These are phyloP conservation scores for Drosophila navojoa DNA, from an alignment of 1,140 invertebrate species.

Conservation along the genomic window DNA sequence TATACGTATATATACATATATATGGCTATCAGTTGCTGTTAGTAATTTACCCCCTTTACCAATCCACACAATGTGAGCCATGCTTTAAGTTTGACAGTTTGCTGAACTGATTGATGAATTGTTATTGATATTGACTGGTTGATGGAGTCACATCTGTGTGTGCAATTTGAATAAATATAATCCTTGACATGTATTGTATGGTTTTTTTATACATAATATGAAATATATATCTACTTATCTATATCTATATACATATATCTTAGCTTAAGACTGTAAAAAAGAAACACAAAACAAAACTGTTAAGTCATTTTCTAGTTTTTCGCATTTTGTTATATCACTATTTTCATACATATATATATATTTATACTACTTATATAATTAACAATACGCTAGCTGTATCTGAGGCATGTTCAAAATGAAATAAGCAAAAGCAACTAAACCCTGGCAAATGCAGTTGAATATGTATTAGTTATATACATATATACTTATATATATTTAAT, in stretches of 20 bases:
- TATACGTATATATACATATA: conserved; percentile 20
- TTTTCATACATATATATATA: conserved; percentile 15
- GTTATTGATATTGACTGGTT: conserved; percentile 45
- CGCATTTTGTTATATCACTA: conserved; percentile 57
- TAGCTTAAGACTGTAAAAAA: conserved; percentile 31
- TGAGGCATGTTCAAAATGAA: conserved; percentile 58
- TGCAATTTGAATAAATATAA: conserved; percentile 39
- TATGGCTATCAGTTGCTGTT: conserved; percentile 33
- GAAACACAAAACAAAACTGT: conserved; percentile 14
- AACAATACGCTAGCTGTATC: conserved; percentile 54
- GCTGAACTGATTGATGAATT: conserved; percentile 43
- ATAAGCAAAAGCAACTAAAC: conserved; percentile 47
- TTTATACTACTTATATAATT: conserved; percentile 6
- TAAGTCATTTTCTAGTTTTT: conserved; percentile 32
- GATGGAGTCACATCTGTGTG: conserved; percentile 44
- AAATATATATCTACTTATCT: conserved; percentile 9
- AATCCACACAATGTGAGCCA: conserved; percentile 17
- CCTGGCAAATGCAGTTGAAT: conserved; percentile 42
- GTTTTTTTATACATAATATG: conserved; percentile 26
- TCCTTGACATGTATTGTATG: conserved; percentile 36
- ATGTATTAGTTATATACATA: conserved; percentile 30
- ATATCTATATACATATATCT: conserved; percentile 23
- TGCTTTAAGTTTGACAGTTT: conserved; percentile 47
- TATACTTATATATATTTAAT: conserved; percentile 18
- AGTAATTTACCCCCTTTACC: conserved; percentile 6